A percentile compares a stretch with the other conserved stretches of the same genome.
Evolutionary conservation across 2,888 invertebrate genomes (phyloP).

Genomic region (Melanotus villosus): DNA sequence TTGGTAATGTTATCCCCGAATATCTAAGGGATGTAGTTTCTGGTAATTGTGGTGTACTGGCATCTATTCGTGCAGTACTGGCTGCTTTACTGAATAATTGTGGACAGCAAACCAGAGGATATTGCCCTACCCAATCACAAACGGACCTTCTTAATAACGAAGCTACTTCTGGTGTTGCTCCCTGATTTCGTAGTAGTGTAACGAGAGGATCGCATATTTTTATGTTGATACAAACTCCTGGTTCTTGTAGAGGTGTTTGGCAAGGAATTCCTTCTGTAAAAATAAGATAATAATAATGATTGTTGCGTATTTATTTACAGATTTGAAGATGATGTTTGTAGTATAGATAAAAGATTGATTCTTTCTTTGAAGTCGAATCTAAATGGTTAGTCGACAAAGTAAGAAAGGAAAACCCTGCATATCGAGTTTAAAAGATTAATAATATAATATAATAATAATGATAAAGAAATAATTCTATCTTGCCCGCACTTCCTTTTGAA

Average conservation of each 20-base stretch:
- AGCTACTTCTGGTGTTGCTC: constrained; percentile 66
- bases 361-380: no score
- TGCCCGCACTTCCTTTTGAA: no score
- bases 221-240: constrained; percentile 72
- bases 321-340: no score
- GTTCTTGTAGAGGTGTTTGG: constrained; percentile 68
- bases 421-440: no score
- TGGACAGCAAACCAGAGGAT: constrained; percentile 78
- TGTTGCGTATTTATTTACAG: no score
- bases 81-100: constrained; percentile 10
- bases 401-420: no score
- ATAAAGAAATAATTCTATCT: no score
- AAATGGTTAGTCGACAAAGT: no score
- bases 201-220: constrained; percentile 70
- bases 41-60: constrained; percentile 18
- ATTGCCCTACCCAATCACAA: constrained; percentile 78
- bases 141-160: constrained; percentile 74
- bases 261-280: constrained; percentile 64
- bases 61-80: constrained; percentile 37
- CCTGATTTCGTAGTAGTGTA: constrained; percentile 67
- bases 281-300: constrained; percentile 10
- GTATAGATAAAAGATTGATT: no score
- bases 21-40: constrained; percentile 31
- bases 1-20: constrained; percentile 52
- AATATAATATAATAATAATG: no score